These are phyloP conservation scores for Zaprionus bogoriensis DNA, from an alignment of 2,888 invertebrate species.

Conservation along the genomic window DNA sequence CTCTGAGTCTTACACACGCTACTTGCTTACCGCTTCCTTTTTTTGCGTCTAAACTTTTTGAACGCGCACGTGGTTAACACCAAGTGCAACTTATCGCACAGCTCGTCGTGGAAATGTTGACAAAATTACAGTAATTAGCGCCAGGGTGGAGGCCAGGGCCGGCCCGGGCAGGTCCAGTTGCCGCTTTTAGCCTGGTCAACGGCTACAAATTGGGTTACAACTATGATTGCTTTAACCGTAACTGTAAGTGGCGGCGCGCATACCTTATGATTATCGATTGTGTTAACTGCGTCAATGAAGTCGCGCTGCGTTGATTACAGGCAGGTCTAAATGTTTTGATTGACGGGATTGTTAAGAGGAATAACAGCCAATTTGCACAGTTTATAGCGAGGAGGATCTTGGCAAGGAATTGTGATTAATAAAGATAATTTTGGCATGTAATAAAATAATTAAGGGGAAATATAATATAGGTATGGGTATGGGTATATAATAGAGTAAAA, in stretches of 20 bases:
- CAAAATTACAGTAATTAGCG: conserved; percentile 62
- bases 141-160: conserved; percentile 1
- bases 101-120: conserved; percentile 15
- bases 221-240: conserved; percentile 9
- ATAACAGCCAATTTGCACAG: too few relatives aligned
- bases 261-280: conserved; percentile 10
- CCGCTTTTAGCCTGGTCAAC: conserved; percentile 11
- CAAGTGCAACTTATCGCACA: conserved; percentile 37
- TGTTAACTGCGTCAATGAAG: not conserved
- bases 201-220: conserved; percentile 33
- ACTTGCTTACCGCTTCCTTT: not conserved
- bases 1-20: not conserved
- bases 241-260: not conserved
- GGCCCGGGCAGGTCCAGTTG: conserved; percentile 2
- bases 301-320: not conserved
- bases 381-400: too few relatives aligned
- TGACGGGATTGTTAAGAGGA: too few relatives aligned
- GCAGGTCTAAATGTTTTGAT: not conserved
- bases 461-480: too few relatives aligned
- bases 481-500: too few relatives aligned
- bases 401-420: too few relatives aligned
- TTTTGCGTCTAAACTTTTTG: conserved; percentile 62
- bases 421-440: too few relatives aligned
- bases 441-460: too few relatives aligned
- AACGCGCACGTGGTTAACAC: conserved; percentile 48